Evolutionary conservation across 2,113 vertebrate genomes (phyloP).

Genomic region (Nyctereutes procyonoides): DNA sequence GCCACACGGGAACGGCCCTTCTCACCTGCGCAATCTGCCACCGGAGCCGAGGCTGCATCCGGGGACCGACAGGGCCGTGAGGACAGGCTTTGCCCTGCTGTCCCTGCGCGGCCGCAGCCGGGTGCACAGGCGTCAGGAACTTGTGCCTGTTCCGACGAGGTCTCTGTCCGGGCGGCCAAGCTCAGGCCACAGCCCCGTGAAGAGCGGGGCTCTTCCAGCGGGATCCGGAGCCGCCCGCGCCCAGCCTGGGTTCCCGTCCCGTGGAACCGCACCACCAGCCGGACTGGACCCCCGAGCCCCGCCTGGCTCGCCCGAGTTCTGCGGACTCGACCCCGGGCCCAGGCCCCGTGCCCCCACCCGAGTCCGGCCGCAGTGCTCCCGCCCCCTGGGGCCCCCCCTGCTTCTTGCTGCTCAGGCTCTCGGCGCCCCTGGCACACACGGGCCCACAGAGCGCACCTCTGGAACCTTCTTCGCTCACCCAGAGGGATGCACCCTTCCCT

Average conservation of each 20-base stretch:
- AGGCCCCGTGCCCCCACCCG: not conserved
- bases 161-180: not conserved
- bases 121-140: no score
- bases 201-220: not conserved
- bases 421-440: fast-evolving
- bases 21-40: no score
- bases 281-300: not conserved
- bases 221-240: not conserved
- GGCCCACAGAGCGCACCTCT: not conserved
- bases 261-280: fast-evolving
- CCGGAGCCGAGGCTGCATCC: not conserved
- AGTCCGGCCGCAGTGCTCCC: no score
- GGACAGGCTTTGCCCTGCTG: no score
- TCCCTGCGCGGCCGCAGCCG: no score
- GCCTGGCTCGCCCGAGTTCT: fast-evolving
- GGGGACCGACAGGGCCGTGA: not conserved
- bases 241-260: no score
- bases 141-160: fast-evolving
- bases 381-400: fast-evolving
- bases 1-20: no score
- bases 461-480: not conserved
- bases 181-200: not conserved
- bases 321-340: no score
- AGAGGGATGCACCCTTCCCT: not conserved
- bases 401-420: not conserved